A percentile compares a stretch with the other conserved stretches of the same genome.
Conservation (phyloP, 2,113 vertebrate genomes). For the Plecotus auritus region DNA sequence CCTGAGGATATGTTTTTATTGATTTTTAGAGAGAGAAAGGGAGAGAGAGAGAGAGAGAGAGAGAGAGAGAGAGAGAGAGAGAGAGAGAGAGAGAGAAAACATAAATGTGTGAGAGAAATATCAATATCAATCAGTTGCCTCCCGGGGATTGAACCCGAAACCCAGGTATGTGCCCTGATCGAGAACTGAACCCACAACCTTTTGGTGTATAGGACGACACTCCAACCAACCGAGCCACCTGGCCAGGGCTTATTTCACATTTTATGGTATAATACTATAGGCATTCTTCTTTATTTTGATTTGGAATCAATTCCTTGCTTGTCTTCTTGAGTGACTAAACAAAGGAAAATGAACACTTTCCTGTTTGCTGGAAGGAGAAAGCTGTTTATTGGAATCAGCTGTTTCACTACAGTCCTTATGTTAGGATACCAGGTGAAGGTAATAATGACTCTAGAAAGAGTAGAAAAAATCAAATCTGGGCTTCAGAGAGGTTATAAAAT, state of each 20-base stretch:
- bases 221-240: not conserved
- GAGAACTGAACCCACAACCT: not conserved
- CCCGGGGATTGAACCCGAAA: not conserved
- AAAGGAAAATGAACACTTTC: not conserved
- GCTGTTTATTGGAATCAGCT: not conserved
- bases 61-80: not conserved
- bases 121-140: not conserved
- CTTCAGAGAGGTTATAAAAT: not conserved
- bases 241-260: not conserved
- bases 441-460: not conserved
- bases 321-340: not conserved
- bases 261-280: not conserved
- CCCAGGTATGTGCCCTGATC: not conserved
- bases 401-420: not conserved
- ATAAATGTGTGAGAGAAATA: not conserved
- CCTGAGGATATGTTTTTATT: not conserved
- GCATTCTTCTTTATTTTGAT: conserved; percentile 18
- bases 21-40: not conserved
- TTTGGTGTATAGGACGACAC: not conserved
- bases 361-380: not conserved
- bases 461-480: not conserved
- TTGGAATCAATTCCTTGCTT: not conserved
- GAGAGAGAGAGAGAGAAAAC: too few species aligned
- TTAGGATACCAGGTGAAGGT: not conserved
- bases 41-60: too few species aligned